These are phyloP conservation scores for Nomada fucata DNA, from an alignment of 2,888 invertebrate species.

Conservation along the genomic window DNA sequence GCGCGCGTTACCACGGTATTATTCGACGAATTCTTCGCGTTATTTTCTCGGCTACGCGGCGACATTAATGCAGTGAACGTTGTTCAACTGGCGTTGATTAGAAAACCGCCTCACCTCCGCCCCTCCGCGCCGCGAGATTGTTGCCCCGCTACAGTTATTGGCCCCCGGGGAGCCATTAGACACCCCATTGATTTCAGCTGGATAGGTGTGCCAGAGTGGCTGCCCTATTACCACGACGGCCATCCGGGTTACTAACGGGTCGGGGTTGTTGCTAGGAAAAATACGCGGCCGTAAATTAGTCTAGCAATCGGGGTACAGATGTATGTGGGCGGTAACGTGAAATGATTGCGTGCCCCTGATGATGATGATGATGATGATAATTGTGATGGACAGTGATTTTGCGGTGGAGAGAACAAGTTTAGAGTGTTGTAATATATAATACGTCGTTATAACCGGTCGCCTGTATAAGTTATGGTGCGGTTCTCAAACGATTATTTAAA, in stretches of 20 bases:
- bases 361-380: slow-evolving; percentile 4
- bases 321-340: neutral
- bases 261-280: slow-evolving; percentile 53
- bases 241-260: slow-evolving; percentile 61
- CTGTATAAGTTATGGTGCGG: too few relatives aligned
- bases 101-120: slow-evolving; percentile 49
- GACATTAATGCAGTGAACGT: slow-evolving; percentile 49
- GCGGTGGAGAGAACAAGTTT: neutral
- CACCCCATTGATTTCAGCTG: slow-evolving; percentile 71
- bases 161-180: slow-evolving; percentile 67
- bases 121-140: slow-evolving; percentile 16
- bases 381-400: neutral
- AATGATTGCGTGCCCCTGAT: slow-evolving; percentile 12
- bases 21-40: slow-evolving; percentile 51
- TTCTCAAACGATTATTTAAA: too few relatives aligned
- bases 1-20: slow-evolving; percentile 29
- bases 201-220: slow-evolving; percentile 27
- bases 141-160: slow-evolving; percentile 56
- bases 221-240: slow-evolving; percentile 63
- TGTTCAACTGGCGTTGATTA: slow-evolving; percentile 67
- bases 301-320: slow-evolving; percentile 27
- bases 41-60: slow-evolving; percentile 61
- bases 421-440: too few relatives aligned
- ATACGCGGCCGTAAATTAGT: slow-evolving; percentile 60
- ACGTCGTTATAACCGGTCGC: too few relatives aligned